phyloP scores from a whole-genome alignment of 2,113 vertebrate species.

The Rhinichthys klamathensis region DNA sequence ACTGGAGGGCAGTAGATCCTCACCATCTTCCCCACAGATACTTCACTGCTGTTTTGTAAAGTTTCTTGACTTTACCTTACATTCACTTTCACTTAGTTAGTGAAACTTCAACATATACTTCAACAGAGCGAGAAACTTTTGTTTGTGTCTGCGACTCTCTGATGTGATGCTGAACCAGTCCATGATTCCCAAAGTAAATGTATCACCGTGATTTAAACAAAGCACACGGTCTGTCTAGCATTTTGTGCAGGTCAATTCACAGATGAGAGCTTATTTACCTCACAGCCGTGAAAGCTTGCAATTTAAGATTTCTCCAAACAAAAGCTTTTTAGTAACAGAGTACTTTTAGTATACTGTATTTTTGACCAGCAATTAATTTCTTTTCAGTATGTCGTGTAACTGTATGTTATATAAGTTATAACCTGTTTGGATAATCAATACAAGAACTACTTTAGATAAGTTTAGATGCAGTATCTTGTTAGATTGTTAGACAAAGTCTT shows the following conservation, averaged over 20 bases:
- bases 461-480: background rate
- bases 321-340: too few relatives aligned
- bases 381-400: background rate
- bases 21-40: conserved; percentile 50
- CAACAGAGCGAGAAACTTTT: background rate
- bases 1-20: conserved; percentile 80
- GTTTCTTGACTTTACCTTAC: conserved; percentile 8
- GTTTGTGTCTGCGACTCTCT: conserved; percentile 6
- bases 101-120: conserved; percentile 4
- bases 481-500: background rate
- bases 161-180: background rate
- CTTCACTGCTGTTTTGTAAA: background rate
- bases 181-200: conserved; percentile 46
- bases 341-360: background rate
- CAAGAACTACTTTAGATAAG: background rate
- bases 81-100: background rate
- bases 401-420: background rate
- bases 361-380: background rate
- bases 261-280: conserved; percentile 69
- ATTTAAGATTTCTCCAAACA: conserved; percentile 68
- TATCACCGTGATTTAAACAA: conserved; percentile 61
- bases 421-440: background rate
- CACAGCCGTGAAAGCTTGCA: conserved; percentile 67
- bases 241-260: conserved; percentile 62
- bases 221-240: conserved; percentile 49